Percentiles rank a stretch among this genome's conserved stretches.
Evolutionary conservation across 2,113 vertebrate genomes (phyloP).

Genomic region (Damaliscus lunatus): DNA sequence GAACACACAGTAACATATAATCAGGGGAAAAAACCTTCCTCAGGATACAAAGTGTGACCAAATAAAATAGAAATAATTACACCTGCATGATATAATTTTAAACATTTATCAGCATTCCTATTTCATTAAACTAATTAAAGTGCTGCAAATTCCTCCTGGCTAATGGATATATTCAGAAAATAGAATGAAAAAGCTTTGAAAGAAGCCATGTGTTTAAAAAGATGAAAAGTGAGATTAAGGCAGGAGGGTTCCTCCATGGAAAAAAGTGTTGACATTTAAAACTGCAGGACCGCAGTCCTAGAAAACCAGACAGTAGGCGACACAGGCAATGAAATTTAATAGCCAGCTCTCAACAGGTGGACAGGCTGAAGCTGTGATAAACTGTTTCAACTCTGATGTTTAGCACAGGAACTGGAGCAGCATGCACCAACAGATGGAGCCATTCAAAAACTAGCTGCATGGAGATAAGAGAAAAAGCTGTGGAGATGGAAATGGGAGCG

Average conservation of each 20-base stretch:
- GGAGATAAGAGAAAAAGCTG: not conserved
- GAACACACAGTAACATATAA: not conserved
- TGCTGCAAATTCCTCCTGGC: not conserved
- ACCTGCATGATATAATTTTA: not conserved
- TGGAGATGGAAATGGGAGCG: not conserved
- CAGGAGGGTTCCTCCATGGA: not conserved
- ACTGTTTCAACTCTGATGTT: not conserved
- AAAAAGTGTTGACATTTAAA: not conserved
- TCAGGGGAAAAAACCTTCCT: not conserved
- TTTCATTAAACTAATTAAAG: slow-evolving; percentile 13
- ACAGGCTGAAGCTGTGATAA: not conserved
- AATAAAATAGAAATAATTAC: slow-evolving; percentile 4
- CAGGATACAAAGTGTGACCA: not conserved
- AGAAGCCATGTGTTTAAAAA: not conserved
- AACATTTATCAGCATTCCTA: not conserved
- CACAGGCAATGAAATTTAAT: not conserved
- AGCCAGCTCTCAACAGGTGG: slow-evolving; percentile 6
- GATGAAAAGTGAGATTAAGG: not conserved
- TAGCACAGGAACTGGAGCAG: not conserved
- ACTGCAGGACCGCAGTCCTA: not conserved
- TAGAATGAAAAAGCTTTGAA: slow-evolving; percentile 12
- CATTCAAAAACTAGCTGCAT: not conserved
- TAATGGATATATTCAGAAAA: slow-evolving; percentile 6
- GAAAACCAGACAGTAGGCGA: not conserved
- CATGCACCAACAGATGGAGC: not conserved